Conservation (phyloP, 2,797 vertebrate genomes). For the Perodicticus potto region DNA sequence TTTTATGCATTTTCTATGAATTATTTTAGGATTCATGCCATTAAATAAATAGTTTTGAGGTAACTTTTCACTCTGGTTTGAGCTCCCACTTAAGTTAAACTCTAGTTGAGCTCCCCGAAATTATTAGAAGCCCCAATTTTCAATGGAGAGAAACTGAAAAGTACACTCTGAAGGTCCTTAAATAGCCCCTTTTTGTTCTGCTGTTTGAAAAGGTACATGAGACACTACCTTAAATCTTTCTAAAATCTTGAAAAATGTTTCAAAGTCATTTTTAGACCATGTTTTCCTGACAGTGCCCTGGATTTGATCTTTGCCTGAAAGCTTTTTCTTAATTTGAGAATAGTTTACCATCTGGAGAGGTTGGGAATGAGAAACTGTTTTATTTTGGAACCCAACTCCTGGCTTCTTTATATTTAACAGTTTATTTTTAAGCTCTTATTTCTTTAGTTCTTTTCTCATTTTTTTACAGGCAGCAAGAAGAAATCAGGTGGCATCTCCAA, state of each 20-base stretch:
- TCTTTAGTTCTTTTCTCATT: constrained; percentile 62
- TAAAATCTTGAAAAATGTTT: constrained; percentile 49
- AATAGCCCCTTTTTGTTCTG: not conserved
- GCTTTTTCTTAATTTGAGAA: constrained; percentile 76
- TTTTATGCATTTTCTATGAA: constrained; percentile 31
- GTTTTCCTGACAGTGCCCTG: constrained; percentile 68
- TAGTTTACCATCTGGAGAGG: constrained; percentile 75
- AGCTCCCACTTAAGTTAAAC: not conserved
- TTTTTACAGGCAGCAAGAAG: constrained; percentile 53
- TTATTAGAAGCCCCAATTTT: constrained; percentile 48
- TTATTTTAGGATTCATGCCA: not conserved
- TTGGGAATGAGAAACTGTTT: constrained; percentile 66
- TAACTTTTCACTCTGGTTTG: constrained; percentile 28
- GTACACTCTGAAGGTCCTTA: not conserved
- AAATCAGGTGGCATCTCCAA: constrained; percentile 11
- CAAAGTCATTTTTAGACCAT: constrained; percentile 66
- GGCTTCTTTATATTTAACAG: constrained; percentile 69
- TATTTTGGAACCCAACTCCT: constrained; percentile 66
- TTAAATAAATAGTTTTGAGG: constrained; percentile 10
- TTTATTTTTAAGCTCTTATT: constrained; percentile 65
- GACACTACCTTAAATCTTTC: constrained; percentile 25
- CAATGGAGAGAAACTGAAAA: not conserved
- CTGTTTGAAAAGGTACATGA: constrained; percentile 32
- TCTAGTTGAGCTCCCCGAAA: not conserved
- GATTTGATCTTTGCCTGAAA: constrained; percentile 76